phyloP scores from a whole-genome alignment of 1,140 invertebrate genomes.

The Microplitis demolitor region DNA sequence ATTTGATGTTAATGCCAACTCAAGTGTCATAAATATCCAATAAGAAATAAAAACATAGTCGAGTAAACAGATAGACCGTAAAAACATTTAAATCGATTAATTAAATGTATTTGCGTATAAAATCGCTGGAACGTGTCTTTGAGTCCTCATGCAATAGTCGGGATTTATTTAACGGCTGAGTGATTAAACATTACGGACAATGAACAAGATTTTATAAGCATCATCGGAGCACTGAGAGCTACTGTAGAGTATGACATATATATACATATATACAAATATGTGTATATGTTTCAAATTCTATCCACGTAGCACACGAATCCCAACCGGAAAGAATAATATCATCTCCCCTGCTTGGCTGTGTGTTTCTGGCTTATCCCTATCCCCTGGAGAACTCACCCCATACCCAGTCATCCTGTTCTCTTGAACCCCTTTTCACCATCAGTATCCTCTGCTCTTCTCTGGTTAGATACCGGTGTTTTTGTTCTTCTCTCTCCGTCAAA shows the following conservation, averaged over 20 bases:
- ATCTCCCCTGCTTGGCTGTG: not conserved
- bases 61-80: too few relatives aligned
- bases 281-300: conserved; percentile 9
- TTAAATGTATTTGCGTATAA: too few relatives aligned
- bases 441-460: not conserved
- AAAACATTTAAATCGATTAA: too few relatives aligned
- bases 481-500: conserved; percentile 29
- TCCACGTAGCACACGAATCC: conserved; percentile 3
- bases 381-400: not conserved
- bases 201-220: not conserved
- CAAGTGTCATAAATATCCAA: too few relatives aligned
- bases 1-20: too few relatives aligned
- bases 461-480: conserved; percentile 4
- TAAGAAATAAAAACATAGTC: too few relatives aligned
- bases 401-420: not conserved
- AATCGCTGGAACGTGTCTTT: too few relatives aligned
- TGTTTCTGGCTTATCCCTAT: not conserved
- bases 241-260: too few relatives aligned
- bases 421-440: conserved; percentile 20
- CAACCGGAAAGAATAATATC: conserved; percentile 18
- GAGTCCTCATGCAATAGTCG: too few relatives aligned
- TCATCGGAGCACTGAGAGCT: not conserved
- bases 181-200: conserved; percentile 13
- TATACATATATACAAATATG: not conserved
- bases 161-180: conserved; percentile 3